phyloP scores from a whole-genome alignment of 35 echinoderm and acorn worm genomes.

The Hemicentrotus pulcherrimus region DNA sequence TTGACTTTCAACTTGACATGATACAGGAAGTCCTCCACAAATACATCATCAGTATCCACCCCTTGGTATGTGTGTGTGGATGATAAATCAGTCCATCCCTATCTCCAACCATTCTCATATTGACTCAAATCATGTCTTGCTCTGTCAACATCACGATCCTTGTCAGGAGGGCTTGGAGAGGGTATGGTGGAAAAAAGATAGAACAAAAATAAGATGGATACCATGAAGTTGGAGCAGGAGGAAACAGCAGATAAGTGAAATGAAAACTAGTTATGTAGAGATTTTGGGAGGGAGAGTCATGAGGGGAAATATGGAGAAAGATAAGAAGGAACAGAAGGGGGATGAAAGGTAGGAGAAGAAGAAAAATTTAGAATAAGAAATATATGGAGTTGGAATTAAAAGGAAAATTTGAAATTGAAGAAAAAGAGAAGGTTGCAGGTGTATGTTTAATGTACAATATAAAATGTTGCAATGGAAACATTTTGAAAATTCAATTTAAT shows the following conservation, averaged over 20 bases:
- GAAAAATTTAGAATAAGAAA: no score
- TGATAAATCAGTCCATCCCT: conserved; percentile 41
- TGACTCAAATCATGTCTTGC: conserved; percentile 36
- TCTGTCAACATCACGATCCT: neutral
- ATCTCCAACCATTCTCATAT: neutral
- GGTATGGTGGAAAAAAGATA: neutral
- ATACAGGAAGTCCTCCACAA: conserved; percentile 29
- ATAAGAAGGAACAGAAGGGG: no score
- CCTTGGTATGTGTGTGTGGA: neutral
- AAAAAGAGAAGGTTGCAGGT: no score
- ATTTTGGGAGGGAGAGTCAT: no score
- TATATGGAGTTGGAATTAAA: no score
- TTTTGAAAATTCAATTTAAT: no score
- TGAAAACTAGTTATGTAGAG: neutral
- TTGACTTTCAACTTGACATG: neutral
- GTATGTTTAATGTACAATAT: no score
- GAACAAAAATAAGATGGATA: neutral
- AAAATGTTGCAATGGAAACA: no score
- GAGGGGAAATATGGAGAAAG: no score
- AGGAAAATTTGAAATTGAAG: no score
- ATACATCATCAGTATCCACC: neutral
- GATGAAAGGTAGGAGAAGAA: no score
- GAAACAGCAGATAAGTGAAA: neutral
- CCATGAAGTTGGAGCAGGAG: neutral
- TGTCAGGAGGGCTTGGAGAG: neutral